These are phyloP conservation scores for Papilio xuthus DNA, from an alignment of 1,140 invertebrate genomes.

Conservation along the genomic window DNA sequence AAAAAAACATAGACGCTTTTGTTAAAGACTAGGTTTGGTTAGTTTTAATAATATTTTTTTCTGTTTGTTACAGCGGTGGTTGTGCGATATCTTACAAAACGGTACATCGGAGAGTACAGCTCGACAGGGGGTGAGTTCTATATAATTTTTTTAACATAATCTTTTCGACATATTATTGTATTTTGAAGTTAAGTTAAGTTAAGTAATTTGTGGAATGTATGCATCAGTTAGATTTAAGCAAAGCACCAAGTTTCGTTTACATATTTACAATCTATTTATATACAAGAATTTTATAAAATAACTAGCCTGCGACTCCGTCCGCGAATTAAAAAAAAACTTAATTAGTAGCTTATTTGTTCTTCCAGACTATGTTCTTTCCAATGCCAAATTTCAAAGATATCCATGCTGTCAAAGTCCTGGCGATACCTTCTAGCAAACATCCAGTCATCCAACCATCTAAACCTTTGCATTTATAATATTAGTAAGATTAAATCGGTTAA, in stretches of 20 bases:
- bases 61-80: constrained; percentile 88
- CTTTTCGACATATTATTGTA: neutral
- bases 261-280: too few relatives aligned
- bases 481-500: neutral
- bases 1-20: neutral
- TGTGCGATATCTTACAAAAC: constrained; percentile 89
- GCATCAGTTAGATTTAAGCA: too few relatives aligned
- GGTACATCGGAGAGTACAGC: constrained; percentile 92
- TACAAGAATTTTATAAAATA: too few relatives aligned
- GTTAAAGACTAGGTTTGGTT: neutral
- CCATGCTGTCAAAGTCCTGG: too few relatives aligned
- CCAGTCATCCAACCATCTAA: too few relatives aligned
- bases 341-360: too few relatives aligned
- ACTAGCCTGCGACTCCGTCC: too few relatives aligned
- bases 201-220: neutral
- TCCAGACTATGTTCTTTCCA: too few relatives aligned
- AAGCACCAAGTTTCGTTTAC: too few relatives aligned
- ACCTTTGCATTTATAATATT: neutral
- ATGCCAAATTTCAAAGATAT: too few relatives aligned
- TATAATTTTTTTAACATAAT: constrained; percentile 1
- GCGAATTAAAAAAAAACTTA: too few relatives aligned
- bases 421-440: too few relatives aligned
- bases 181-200: neutral
- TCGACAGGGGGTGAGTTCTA: constrained; percentile 87
- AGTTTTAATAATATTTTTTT: constrained; percentile 5